Evolutionary conservation across 2,888 invertebrate species (phyloP).

Genomic region (Sesamia inferens): DNA sequence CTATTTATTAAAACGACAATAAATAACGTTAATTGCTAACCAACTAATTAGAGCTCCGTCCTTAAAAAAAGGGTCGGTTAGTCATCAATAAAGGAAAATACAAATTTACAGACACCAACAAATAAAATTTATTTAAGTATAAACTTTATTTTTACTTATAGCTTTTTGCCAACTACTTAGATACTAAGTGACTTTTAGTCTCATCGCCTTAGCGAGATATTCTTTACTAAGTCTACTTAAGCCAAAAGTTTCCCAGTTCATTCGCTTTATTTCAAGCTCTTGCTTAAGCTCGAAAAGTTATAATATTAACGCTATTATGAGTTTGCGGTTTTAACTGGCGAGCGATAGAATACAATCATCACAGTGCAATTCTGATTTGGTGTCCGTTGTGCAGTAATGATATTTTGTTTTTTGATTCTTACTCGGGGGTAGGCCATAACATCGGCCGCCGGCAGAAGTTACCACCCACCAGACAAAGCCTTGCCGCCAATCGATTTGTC

Average conservation of each 20-base stretch:
- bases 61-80: neutral
- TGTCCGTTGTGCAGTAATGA: neutral
- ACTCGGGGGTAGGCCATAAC: too few relatives aligned
- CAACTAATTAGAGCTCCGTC: neutral
- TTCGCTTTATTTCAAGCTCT: slow-evolving; percentile 24
- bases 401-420: too few relatives aligned
- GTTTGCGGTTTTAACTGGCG: slow-evolving; percentile 24
- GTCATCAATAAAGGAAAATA: neutral
- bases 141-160: neutral
- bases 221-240: slow-evolving; percentile 1
- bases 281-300: slow-evolving; percentile 12
- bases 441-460: too few relatives aligned
- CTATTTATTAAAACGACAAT: neutral
- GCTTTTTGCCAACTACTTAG: neutral
- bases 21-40: neutral
- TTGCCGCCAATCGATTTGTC: too few relatives aligned
- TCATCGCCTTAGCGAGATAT: neutral
- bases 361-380: neutral
- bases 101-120: too few relatives aligned
- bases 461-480: too few relatives aligned
- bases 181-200: neutral
- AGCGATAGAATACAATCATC: slow-evolving; percentile 14
- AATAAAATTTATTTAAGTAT: neutral
- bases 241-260: slow-evolving; percentile 10
- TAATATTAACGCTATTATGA: slow-evolving; percentile 13